phyloP scores from a whole-genome alignment of 2,797 vertebrate species.

The Chelonia mydas region DNA sequence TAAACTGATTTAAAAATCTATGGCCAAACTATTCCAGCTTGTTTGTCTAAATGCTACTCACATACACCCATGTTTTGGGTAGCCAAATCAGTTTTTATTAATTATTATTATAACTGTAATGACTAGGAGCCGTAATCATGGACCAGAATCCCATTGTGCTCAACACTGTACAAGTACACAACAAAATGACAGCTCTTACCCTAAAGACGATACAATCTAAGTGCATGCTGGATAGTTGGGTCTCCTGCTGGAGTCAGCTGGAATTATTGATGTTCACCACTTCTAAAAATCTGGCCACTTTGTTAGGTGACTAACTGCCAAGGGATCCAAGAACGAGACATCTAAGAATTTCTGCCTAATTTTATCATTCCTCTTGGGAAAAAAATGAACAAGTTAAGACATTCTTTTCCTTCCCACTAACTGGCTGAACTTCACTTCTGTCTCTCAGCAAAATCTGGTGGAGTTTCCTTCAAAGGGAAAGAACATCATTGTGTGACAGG shows the following conservation, averaged over 20 bases:
- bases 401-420: background rate
- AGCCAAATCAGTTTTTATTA: background rate
- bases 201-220: background rate
- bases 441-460: background rate
- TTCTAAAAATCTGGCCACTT: background rate
- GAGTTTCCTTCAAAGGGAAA: accelerated
- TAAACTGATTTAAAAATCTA: background rate
- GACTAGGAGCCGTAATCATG: background rate
- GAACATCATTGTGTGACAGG: accelerated
- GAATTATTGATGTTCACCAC: background rate
- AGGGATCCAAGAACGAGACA: background rate
- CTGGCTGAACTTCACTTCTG: accelerated
- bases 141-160: background rate
- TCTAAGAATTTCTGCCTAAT: accelerated
- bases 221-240: background rate
- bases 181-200: background rate
- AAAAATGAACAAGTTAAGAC: accelerated
- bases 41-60: background rate
- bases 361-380: background rate
- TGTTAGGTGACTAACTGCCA: accelerated
- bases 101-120: too few relatives aligned
- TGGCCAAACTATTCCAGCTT: background rate
- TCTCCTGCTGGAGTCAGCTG: accelerated
- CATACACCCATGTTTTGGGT: background rate
- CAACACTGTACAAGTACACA: background rate